Evolutionary conservation across 2,888 invertebrate genomes (phyloP).

Genomic region (Ametastegia equiseti): DNA sequence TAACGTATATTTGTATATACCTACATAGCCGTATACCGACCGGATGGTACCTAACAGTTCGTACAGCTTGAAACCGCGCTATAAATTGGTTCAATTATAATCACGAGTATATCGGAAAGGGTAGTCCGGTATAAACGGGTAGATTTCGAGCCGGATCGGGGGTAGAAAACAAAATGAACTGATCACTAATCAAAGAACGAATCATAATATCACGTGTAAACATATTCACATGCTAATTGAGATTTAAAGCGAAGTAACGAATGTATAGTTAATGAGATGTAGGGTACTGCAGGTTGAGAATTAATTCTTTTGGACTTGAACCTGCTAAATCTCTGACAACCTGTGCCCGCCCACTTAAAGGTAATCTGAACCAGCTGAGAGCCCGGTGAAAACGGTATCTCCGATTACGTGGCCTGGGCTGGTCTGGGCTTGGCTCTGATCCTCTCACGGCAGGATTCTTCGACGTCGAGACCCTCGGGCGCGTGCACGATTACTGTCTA

Average conservation of each 20-base stretch:
- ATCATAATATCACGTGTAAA: too few relatives aligned
- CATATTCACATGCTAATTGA: too few relatives aligned
- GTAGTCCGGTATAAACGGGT: neutral
- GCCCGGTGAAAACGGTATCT: constrained; percentile 35
- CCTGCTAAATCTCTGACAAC: constrained; percentile 29
- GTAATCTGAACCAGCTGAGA: constrained; percentile 37
- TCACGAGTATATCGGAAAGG: neutral
- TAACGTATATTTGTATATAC: constrained; percentile 10
- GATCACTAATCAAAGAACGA: neutral
- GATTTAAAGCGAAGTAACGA: neutral
- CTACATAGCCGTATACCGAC: constrained; percentile 7
- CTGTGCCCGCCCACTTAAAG: constrained; percentile 21
- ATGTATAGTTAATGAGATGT: neutral
- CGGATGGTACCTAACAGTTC: constrained; percentile 16
- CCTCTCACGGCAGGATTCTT: constrained; percentile 33
- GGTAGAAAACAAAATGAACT: neutral
- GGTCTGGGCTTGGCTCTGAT: too few relatives aligned
- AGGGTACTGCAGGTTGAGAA: neutral
- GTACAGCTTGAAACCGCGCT: neutral
- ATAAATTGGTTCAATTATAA: constrained; percentile 10
- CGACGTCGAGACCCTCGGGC: constrained; percentile 30
- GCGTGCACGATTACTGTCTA: constrained; percentile 32
- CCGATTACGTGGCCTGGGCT: constrained; percentile 40
- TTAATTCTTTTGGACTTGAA: neutral
- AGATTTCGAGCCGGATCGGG: neutral